Conservation (phyloP, 1,140 invertebrate species). For the Aleiodes sp. region DNA sequence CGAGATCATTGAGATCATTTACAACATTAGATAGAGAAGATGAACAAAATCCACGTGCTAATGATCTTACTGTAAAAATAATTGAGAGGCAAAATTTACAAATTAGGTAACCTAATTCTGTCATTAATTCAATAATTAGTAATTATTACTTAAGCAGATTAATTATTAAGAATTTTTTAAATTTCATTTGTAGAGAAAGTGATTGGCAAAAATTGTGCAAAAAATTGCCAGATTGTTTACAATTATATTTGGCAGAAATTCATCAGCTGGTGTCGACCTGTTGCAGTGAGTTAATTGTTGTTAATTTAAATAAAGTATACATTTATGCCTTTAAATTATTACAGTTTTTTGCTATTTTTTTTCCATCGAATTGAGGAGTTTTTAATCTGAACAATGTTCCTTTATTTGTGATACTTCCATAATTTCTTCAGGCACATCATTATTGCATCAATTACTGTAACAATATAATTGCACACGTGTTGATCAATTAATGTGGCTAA, state of each 20-base stretch:
- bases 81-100: background rate
- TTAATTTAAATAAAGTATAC: background rate
- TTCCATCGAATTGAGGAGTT: too few species aligned
- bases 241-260: conserved; percentile 5
- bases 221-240: background rate
- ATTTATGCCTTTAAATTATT: background rate
- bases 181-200: conserved; percentile 4
- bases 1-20: conserved; percentile 12
- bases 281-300: conserved; percentile 19
- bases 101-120: conserved; percentile 17
- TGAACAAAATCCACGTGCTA: background rate
- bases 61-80: background rate
- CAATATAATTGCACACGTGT: too few species aligned
- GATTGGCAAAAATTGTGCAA: conserved; percentile 11
- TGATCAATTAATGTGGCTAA: too few species aligned
- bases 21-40: background rate
- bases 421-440: too few species aligned
- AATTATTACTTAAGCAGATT: background rate
- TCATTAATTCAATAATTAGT: background rate
- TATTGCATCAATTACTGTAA: too few species aligned
- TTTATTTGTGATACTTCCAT: too few species aligned
- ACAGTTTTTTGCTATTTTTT: too few species aligned
- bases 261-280: conserved; percentile 14
- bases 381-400: too few species aligned
- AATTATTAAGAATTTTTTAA: background rate